Evolutionary conservation across 2,113 vertebrate genomes (phyloP), one percentile per base, ranked within the genome.

Genomic region (Nymphicus hollandicus): DNA sequence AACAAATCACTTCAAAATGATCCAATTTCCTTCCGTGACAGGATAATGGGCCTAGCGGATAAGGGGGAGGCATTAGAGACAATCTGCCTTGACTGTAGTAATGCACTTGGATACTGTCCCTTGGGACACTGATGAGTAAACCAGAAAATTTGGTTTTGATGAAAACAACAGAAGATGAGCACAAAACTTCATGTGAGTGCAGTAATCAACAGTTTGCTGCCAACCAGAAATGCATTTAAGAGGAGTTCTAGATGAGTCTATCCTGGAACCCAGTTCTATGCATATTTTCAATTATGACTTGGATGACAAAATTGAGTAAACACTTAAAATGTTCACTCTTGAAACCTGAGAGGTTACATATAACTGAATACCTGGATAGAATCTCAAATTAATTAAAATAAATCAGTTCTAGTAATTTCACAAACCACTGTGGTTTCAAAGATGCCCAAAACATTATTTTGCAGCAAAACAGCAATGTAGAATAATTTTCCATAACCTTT

Each of bases 1-100:
- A 91, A 56, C 35, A 92, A 92, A 96, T 93, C 92, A 83, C 92
- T 86, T 82, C 71, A 80, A 86, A 95, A 93, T n/a, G 16, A 94
- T 92, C 64, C 86, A 78, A 66, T 96, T 95, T 88, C 77, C 69
- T 88, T 71, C 60, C 1, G 2, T 43, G 55, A 86, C 77, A 92
- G 39, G 43, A 43, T 78, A 97, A 93, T 78, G 56, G 68, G 15
- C 22, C 69, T 63, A 68, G 65, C 33, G 91, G 92, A 68, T 66
- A 71, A 88, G 55, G 72, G 35, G 31, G 24, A 93, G 25, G 50
- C 86, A 74, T 23, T 25, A 27, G 50, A 79, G 37, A 68, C 39
- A 68, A 91, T 81, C 43, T 68, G 31, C 93, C 92, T 68, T 68
- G 46, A 39, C 65, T 94, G 29, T 2, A 74, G 60, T 46, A 28